Evolutionary conservation across 1,140 invertebrate genomes (phyloP).

Genomic region (Solenopsis invicta): DNA sequence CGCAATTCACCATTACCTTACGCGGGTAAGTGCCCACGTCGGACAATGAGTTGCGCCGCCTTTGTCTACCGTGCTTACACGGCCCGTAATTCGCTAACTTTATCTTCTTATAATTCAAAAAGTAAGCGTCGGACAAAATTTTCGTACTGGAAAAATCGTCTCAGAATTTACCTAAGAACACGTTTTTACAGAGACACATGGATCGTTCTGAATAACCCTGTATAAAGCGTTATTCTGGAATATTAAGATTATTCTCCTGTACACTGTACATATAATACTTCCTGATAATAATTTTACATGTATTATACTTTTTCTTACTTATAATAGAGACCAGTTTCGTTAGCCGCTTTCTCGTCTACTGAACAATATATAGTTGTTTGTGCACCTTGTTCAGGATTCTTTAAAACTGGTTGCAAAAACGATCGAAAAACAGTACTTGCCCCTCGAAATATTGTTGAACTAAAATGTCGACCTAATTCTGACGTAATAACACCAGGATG

Average conservation of each 20-base stretch:
- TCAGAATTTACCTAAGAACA: no score
- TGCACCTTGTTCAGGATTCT: constrained; percentile 90
- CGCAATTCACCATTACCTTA: no score
- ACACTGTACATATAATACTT: background rate
- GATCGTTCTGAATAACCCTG: no score
- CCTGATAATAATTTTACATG: background rate
- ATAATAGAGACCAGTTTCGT: constrained; percentile 90
- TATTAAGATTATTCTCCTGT: background rate
- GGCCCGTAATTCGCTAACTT: no score
- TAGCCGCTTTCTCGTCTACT: constrained; percentile 90
- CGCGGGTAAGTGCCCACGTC: no score
- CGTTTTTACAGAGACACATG: no score
- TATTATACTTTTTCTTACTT: constrained; percentile 82
- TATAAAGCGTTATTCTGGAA: background rate
- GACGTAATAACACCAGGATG: constrained; percentile 93
- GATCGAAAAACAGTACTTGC: constrained; percentile 72
- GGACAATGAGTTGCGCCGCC: no score
- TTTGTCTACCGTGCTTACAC: no score
- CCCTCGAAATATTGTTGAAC: constrained; percentile 86
- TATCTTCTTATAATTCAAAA: no score
- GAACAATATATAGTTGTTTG: constrained; percentile 94
- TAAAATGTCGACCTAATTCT: constrained; percentile 91
- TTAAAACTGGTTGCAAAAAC: constrained; percentile 86
- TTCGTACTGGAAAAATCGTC: no score
- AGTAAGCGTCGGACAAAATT: no score